Evolutionary conservation across 2,797 vertebrate species (phyloP).

Genomic region (Diglossa cyanea): DNA sequence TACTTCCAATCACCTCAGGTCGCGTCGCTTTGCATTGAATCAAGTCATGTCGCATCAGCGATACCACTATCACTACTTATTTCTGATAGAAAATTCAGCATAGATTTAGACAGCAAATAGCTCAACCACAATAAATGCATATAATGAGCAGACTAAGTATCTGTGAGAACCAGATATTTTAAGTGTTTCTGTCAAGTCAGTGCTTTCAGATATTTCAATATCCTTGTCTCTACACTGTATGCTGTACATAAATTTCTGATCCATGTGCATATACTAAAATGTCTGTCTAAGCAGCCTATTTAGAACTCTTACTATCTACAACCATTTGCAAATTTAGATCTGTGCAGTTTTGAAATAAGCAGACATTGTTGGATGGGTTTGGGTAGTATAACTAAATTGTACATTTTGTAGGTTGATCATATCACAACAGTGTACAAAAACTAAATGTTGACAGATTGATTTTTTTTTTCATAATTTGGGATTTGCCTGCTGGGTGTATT

Average conservation of each 20-base stretch:
- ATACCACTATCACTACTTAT: constrained; percentile 43
- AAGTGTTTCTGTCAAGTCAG: constrained; percentile 43
- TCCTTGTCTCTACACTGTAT: background rate
- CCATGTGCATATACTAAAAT: background rate
- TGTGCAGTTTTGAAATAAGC: background rate
- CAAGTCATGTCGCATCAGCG: constrained; percentile 69
- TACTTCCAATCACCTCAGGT: constrained; percentile 65
- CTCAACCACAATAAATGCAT: constrained; percentile 67
- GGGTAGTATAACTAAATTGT: background rate
- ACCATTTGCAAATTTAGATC: background rate
- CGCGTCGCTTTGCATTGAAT: constrained; percentile 57
- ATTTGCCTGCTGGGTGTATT: background rate
- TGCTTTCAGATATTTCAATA: constrained; percentile 18
- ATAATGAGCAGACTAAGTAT: constrained; percentile 68
- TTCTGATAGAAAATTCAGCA: constrained; percentile 62
- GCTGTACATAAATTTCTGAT: background rate
- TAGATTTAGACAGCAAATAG: constrained; percentile 71
- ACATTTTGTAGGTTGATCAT: background rate
- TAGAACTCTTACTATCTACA: background rate
- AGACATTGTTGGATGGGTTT: background rate
- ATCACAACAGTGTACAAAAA: background rate
- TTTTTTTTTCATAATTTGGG: background rate
- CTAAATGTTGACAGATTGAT: background rate
- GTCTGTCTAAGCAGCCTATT: background rate
- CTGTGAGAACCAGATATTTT: constrained; percentile 53